A percentile compares a stretch with the other conserved stretches of the same genome.
Evolutionary conservation across 2,888 invertebrate genomes (phyloP).

Genomic region (Caprella mutica): DNA sequence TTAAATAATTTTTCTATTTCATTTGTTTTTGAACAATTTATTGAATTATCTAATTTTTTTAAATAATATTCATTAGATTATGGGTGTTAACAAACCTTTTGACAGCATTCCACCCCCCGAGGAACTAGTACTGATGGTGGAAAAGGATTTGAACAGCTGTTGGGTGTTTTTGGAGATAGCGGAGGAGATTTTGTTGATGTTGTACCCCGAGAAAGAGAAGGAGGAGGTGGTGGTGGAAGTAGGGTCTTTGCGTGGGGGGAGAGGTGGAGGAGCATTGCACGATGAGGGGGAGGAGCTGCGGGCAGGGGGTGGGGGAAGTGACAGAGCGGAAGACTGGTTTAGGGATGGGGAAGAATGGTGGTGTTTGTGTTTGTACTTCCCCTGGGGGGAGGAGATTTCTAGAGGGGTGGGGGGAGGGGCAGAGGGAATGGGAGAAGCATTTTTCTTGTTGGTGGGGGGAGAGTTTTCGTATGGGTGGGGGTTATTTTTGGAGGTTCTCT

Average conservation of each 20-base stretch:
- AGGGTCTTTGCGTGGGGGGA: background rate
- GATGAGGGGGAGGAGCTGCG: background rate
- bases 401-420: background rate
- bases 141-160: slow-evolving; percentile 10
- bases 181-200: slow-evolving; percentile 6
- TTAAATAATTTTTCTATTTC: too few relatives aligned
- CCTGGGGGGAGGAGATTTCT: background rate
- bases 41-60: too few relatives aligned
- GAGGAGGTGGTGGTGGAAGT: background rate
- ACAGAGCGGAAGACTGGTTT: background rate
- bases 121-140: background rate
- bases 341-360: slow-evolving; percentile 1
- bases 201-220: slow-evolving; percentile 4
- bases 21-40: too few relatives aligned
- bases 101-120: background rate
- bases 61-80: too few relatives aligned
- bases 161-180: slow-evolving; percentile 7
- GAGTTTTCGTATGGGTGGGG: slow-evolving; percentile 31
- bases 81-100: too few relatives aligned
- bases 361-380: background rate
- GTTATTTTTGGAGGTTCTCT: slow-evolving; percentile 28
- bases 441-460: slow-evolving; percentile 10
- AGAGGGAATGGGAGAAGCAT: background rate
- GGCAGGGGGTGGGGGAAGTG: background rate
- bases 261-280: background rate